These are phyloP conservation scores for Monopis laevigella DNA, from an alignment of 2,888 invertebrate species.

Conservation along the genomic window DNA sequence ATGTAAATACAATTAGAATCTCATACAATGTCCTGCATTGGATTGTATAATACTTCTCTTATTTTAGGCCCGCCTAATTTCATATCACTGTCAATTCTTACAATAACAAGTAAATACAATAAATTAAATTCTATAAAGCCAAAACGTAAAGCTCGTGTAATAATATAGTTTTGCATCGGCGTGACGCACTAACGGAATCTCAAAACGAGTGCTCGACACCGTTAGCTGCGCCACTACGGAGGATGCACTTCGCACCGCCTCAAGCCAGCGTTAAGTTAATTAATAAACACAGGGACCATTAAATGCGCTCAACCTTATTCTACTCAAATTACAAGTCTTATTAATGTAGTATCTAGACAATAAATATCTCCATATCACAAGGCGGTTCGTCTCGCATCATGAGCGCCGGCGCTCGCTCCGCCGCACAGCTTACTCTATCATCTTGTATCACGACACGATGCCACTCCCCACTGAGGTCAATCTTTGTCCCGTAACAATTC, in stretches of 20 bases:
- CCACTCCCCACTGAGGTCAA: constrained; percentile 35
- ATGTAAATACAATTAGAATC: too few relatives aligned
- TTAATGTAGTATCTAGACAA: constrained; percentile 40
- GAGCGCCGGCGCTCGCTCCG: constrained; percentile 1
- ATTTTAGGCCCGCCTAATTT: too few relatives aligned
- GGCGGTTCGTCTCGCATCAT: constrained; percentile 29
- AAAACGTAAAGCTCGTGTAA: constrained; percentile 1
- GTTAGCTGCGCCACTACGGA: constrained; percentile 41
- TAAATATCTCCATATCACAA: constrained; percentile 58
- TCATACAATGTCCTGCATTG: too few relatives aligned
- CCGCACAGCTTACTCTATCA: not conserved
- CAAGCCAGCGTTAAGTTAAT: too few relatives aligned
- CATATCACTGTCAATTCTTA: too few relatives aligned
- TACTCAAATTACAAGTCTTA: constrained; percentile 19
- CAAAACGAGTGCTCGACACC: constrained; percentile 52
- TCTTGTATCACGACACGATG: constrained; percentile 32
- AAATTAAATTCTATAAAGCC: constrained; percentile 8
- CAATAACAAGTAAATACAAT: too few relatives aligned
- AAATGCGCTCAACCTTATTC: not conserved
- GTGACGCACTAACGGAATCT: constrained; percentile 26
- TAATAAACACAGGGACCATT: not conserved
- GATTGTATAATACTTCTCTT: too few relatives aligned
- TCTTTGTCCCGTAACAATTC: constrained; percentile 62
- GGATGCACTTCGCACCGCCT: constrained; percentile 28
- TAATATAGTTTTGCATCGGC: not conserved